Evolutionary conservation across 2,888 invertebrate genomes (phyloP).

Genomic region (Pyrochroa serraticornis): DNA sequence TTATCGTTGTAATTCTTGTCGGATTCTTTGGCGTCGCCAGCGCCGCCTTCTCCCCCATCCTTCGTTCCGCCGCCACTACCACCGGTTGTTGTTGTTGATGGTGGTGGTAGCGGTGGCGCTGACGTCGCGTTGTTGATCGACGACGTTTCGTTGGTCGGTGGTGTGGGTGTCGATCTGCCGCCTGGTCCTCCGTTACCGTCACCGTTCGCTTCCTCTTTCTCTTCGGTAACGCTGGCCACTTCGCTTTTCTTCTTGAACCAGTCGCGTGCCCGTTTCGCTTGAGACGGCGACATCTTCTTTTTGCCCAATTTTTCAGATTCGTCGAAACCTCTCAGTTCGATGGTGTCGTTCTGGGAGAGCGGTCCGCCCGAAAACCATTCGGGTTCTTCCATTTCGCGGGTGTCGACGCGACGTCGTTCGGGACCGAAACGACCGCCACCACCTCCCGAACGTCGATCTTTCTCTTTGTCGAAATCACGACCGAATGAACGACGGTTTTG

Average conservation of each 20-base stretch:
- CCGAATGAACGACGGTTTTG: conserved; percentile 38
- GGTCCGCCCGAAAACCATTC: conserved; percentile 92
- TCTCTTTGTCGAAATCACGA: conserved; percentile 20
- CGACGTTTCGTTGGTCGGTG: conserved; percentile 45
- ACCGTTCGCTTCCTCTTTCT: conserved; percentile 31
- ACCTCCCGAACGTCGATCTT: conserved; percentile 36
- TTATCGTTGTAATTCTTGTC: conserved; percentile 33
- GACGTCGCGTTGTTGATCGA: conserved; percentile 6
- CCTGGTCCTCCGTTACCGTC: conserved; percentile 35
- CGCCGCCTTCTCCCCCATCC: conserved; percentile 11
- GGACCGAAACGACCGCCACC: conserved; percentile 47
- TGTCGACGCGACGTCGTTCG: conserved; percentile 20
- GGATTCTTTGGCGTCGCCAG: conserved; percentile 13
- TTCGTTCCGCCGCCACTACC: not conserved
- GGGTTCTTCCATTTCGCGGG: conserved; percentile 69
- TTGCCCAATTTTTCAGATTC: conserved; percentile 63
- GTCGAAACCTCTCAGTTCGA: conserved; percentile 92
- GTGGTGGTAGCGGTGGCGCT: too few species aligned
- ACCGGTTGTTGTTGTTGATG: conserved; percentile 26
- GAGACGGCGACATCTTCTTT: conserved; percentile 58
- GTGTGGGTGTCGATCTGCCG: conserved; percentile 54
- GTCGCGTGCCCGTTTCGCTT: conserved; percentile 59
- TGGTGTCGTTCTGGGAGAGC: conserved; percentile 88
- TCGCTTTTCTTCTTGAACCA: conserved; percentile 54
- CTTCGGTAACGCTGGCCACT: conserved; percentile 33